These are phyloP conservation scores for Actinostola sp. DNA, from an alignment of 92 coral and sea anemone species.

Conservation along the genomic window DNA sequence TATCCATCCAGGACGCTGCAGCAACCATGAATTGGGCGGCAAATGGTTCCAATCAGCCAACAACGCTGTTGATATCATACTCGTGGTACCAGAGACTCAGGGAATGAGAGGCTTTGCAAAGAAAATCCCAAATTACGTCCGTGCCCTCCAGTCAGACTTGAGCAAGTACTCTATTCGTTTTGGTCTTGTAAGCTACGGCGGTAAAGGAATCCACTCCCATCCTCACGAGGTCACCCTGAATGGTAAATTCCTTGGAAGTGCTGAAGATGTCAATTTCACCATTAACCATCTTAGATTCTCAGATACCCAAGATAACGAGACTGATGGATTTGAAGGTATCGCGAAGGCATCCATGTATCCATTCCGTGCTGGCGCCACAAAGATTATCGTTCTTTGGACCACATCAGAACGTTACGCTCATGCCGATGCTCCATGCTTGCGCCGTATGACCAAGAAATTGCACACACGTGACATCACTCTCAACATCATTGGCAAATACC, in stretches of 20 bases:
- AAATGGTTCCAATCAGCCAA: slow-evolving; percentile 81
- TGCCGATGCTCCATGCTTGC: slow-evolving; percentile 34
- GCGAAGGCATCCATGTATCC: slow-evolving; percentile 63
- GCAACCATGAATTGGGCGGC: slow-evolving; percentile 66
- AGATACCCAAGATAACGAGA: slow-evolving; percentile 59
- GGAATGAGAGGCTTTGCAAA: slow-evolving; percentile 64
- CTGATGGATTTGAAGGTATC: slow-evolving; percentile 85
- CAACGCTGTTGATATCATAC: slow-evolving; percentile 79
- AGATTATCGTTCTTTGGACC: slow-evolving; percentile 85
- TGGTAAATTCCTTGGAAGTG: slow-evolving; percentile 80
- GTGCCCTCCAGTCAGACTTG: slow-evolving; percentile 48
- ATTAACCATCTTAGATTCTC: slow-evolving; percentile 81
- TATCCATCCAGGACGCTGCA: slow-evolving; percentile 60
- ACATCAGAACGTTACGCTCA: slow-evolving; percentile 67
- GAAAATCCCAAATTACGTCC: slow-evolving; percentile 67
- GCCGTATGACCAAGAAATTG: slow-evolving; percentile 62
- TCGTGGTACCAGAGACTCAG: slow-evolving; percentile 86
- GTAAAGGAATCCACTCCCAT: slow-evolving; percentile 65
- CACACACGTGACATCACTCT: slow-evolving; percentile 83
- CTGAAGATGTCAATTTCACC: slow-evolving; percentile 56
- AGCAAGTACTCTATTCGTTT: slow-evolving; percentile 75
- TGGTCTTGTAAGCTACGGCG: slow-evolving; percentile 94
- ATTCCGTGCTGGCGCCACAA: slow-evolving; percentile 86
- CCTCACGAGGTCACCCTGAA: slow-evolving; percentile 86
- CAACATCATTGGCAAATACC: slow-evolving; percentile 92